phyloP scores from a whole-genome alignment of 1,140 invertebrate species.

The Eumeta japonica region DNA sequence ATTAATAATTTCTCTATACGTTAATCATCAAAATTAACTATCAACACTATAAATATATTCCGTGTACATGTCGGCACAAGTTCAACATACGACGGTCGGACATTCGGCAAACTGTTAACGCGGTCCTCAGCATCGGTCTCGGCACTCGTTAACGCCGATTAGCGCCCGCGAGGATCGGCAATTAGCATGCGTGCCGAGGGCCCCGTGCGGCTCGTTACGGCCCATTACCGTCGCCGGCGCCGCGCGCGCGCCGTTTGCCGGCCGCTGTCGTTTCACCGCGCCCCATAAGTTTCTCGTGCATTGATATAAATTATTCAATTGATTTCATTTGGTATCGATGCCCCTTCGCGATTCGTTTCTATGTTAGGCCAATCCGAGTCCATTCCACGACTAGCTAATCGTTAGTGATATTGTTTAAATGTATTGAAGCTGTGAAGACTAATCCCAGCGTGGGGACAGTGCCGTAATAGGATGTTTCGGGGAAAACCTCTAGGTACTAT shows the following conservation, averaged over 20 bases:
- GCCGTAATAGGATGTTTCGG: too few species aligned
- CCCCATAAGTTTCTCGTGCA: background rate
- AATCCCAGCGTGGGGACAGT: too few species aligned
- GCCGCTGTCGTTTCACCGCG: conserved; percentile 9
- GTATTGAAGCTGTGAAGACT: background rate
- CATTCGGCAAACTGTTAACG: too few species aligned
- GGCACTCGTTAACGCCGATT: conserved; percentile 23
- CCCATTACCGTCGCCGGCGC: conserved; percentile 27
- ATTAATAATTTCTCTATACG: too few species aligned
- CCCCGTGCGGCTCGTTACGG: conserved; percentile 28
- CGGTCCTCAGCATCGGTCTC: too few species aligned
- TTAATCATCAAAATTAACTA: background rate
- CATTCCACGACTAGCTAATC: too few species aligned
- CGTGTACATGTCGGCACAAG: background rate
- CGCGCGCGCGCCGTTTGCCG: conserved; percentile 26
- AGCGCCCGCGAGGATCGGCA: conserved; percentile 18
- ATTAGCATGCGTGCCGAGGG: conserved; percentile 30
- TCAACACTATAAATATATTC: background rate
- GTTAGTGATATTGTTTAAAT: background rate
- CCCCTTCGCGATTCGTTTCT: background rate
- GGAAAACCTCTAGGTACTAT: too few species aligned
- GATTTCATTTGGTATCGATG: background rate
- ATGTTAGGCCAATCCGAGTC: too few species aligned
- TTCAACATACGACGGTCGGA: too few species aligned
- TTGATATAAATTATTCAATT: background rate